Evolutionary conservation across 2,797 vertebrate genomes (phyloP), one percentile per base, ranked within the genome.

Genomic region (Halcyon chelicuti): DNA sequence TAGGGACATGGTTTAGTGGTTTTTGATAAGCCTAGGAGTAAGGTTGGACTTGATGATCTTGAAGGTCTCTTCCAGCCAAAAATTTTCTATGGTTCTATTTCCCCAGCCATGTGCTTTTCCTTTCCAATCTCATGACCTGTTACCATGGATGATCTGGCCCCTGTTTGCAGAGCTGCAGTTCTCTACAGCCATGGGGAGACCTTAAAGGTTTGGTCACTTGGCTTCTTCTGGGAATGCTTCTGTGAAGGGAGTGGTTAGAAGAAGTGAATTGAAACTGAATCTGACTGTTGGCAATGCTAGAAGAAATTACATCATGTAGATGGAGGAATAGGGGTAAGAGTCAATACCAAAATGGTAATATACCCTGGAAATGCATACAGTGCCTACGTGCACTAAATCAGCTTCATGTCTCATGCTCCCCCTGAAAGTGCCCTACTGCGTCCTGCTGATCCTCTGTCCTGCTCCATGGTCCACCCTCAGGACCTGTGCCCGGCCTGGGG

Each of bases 391-490:
- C 18, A 49, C 12, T 14, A 54, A 21, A 19, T 4, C 58, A 40
- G 21, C 26, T 63, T 52, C 14, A 2, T 31, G 16, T 44, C 19
- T 79, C 8, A 1, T 14, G 10, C 22, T 33, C 5, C 10, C 2
- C 9, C 22, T 12, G 25, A 52, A 67, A n/a, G 5, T 33, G 10
- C 12, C 15, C 40, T 44, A 23, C 35, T 55, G 17, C 55, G 40
- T 77, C 79, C 51, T 61, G 20, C 14, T 67, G 39, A 49, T 39
- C 54, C 13, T 49, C 33, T 58, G 42, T 49, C 28, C 35, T 71
- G 28, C 51, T 37, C n/a, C 0, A 0, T 17, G 26, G 12, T 26
- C 51, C 25, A 16, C 0, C 1, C 8, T 29, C 15, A 49, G 26
- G 12, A 39, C 37, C 9, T 44, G 12, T 23, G 57, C 22, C 37